phyloP scores from a whole-genome alignment of 1,140 invertebrate species.

The Brachionus rubens region DNA sequence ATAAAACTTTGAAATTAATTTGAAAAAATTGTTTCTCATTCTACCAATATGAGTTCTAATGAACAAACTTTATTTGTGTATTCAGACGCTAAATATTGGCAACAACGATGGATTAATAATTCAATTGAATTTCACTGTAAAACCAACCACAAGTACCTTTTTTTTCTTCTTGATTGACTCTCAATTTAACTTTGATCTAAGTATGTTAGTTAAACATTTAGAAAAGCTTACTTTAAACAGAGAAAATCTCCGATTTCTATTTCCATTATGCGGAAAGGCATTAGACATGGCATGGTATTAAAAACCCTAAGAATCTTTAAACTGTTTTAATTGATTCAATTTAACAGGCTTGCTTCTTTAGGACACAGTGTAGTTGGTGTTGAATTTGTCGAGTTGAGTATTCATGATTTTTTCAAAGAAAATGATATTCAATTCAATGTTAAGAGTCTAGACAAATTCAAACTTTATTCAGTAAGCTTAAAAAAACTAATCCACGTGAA shows the following conservation, averaged over 20 bases:
- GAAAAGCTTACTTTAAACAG: constrained; percentile 10
- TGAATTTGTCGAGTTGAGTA: neutral
- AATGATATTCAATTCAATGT: neutral
- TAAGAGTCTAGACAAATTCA: neutral
- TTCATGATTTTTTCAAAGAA: constrained; percentile 32
- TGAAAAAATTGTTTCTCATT: too few relatives aligned
- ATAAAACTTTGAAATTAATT: too few relatives aligned
- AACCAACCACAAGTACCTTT: constrained; percentile 11
- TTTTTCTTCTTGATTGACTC: too few relatives aligned
- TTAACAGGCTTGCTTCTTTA: constrained; percentile 2
- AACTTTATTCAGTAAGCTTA: constrained; percentile 6
- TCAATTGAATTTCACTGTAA: constrained; percentile 18
- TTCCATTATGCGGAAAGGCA: constrained; percentile 26
- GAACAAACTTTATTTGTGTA: neutral
- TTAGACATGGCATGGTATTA: constrained; percentile 45
- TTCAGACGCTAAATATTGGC: neutral
- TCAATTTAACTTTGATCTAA: neutral
- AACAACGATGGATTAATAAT: neutral
- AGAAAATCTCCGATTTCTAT: constrained; percentile 25
- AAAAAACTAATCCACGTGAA: neutral
- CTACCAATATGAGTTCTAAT: too few relatives aligned
- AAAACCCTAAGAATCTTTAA: neutral
- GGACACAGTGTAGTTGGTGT: constrained; percentile 26
- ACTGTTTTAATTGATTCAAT: neutral
- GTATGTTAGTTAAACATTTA: constrained; percentile 16